Conservation (phyloP, 1,140 invertebrate species). For the Eumaeus atala region DNA sequence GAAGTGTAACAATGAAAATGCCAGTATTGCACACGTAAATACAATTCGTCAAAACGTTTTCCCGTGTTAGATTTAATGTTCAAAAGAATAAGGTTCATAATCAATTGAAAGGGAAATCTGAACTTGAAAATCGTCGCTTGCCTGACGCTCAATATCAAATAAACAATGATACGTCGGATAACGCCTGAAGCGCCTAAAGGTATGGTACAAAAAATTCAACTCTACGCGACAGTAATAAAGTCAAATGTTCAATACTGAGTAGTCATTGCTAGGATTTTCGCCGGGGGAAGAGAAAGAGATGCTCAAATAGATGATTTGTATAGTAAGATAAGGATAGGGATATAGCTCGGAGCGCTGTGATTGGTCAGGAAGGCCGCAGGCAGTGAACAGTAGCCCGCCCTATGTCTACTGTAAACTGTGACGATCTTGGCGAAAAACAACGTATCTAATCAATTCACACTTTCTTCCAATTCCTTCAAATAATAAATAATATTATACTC, state of each 20-base stretch:
- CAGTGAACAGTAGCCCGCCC: slow-evolving; percentile 73
- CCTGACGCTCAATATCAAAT: slow-evolving; percentile 73
- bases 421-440: slow-evolving; percentile 40
- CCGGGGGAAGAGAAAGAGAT: slow-evolving; percentile 61
- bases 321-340: slow-evolving; percentile 40
- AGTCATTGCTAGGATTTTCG: slow-evolving; percentile 62
- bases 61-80: slow-evolving; percentile 46
- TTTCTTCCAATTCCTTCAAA: neutral
- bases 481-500: neutral
- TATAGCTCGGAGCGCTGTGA: slow-evolving; percentile 72
- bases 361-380: slow-evolving; percentile 73
- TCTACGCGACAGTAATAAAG: slow-evolving; percentile 25
- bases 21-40: slow-evolving; percentile 69
- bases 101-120: slow-evolving; percentile 61
- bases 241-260: slow-evolving; percentile 34
- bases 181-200: slow-evolving; percentile 44
- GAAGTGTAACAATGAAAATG: slow-evolving; percentile 71
- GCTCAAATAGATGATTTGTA: slow-evolving; percentile 33
- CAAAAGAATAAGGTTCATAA: slow-evolving; percentile 56
- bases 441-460: slow-evolving; percentile 33
- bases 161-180: slow-evolving; percentile 46
- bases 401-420: slow-evolving; percentile 71
- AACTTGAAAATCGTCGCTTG: slow-evolving; percentile 71
- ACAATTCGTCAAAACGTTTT: slow-evolving; percentile 50
- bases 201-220: slow-evolving; percentile 31